phyloP scores from a whole-genome alignment of 2,888 invertebrate genomes.

The Polymixis flavicincta region DNA sequence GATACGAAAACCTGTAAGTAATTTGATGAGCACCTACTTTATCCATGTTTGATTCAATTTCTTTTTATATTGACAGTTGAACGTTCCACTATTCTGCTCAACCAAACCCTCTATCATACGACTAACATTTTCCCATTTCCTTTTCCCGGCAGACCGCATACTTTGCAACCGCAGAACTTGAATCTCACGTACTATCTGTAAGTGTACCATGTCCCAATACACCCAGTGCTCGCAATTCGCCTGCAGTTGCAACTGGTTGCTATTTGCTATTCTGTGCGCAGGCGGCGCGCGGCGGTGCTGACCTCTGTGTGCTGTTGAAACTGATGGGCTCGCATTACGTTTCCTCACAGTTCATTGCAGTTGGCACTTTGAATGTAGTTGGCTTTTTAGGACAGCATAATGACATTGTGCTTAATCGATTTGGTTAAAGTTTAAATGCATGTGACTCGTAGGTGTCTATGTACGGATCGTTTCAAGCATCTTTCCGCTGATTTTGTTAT shows the following conservation, averaged over 20 bases:
- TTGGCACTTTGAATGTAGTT: conserved; percentile 16
- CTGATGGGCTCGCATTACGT: conserved; percentile 37
- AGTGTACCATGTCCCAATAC: conserved; percentile 49
- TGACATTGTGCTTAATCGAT: conserved; percentile 47
- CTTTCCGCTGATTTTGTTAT: not conserved
- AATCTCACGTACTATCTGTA: conserved; percentile 39
- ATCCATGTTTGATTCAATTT: not conserved
- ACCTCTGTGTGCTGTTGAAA: conserved; percentile 57
- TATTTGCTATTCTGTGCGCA: conserved; percentile 47
- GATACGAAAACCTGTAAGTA: not conserved
- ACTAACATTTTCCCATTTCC: conserved; percentile 29
- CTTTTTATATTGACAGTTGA: not conserved
- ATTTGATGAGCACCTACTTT: not conserved
- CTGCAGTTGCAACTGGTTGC: conserved; percentile 33
- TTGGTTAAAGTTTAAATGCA: not conserved
- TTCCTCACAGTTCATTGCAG: conserved; percentile 43
- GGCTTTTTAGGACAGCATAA: conserved; percentile 27
- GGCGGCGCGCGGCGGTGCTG: conserved; percentile 22
- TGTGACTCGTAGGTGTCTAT: not conserved
- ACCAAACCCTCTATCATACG: not conserved
- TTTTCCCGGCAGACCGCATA: conserved; percentile 20
- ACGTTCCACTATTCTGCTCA: not conserved
- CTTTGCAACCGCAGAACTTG: conserved; percentile 1
- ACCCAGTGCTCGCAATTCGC: conserved; percentile 11
- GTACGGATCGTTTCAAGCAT: not conserved